phyloP scores from a whole-genome alignment of 2,888 invertebrate species.

The Melanostoma scalare region DNA sequence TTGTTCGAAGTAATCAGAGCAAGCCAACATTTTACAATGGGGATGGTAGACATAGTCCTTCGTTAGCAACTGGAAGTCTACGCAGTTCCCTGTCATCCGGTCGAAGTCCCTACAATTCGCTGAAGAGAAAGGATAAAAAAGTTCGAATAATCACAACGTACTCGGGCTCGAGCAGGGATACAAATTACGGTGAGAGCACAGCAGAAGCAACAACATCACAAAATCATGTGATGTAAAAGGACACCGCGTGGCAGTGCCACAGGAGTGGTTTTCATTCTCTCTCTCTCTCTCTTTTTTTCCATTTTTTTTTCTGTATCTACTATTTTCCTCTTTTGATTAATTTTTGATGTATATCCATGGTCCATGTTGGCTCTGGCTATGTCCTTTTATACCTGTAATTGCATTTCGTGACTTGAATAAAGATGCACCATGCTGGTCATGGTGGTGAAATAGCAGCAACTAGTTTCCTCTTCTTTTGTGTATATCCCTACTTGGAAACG shows the following conservation, averaged over 20 bases:
- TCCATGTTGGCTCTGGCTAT: conserved; percentile 41
- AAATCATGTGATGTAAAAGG: conserved; percentile 41
- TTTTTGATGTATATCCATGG: conserved; percentile 55
- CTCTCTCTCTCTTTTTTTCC: not conserved
- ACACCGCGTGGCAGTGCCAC: conserved; percentile 10
- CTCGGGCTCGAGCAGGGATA: conserved; percentile 63
- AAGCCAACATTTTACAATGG: conserved; percentile 57
- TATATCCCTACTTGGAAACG: not conserved
- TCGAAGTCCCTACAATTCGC: conserved; percentile 79
- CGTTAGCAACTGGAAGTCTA: conserved; percentile 77
- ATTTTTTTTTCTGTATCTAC: conserved; percentile 2
- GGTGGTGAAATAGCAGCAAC: conserved; percentile 25
- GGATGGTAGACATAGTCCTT: conserved; percentile 79
- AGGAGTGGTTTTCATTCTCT: not conserved
- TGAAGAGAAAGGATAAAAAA: conserved; percentile 81
- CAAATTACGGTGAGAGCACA: conserved; percentile 55
- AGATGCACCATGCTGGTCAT: conserved; percentile 13
- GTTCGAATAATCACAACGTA: conserved; percentile 81
- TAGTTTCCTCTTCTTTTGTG: conserved; percentile 16
- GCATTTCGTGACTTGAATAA: conserved; percentile 76
- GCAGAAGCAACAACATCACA: not conserved
- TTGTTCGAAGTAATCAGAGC: conserved; percentile 59
- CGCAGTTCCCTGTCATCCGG: conserved; percentile 81
- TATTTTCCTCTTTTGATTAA: conserved; percentile 47
- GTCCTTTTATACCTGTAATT: conserved; percentile 74